These are phyloP conservation scores for Lasiommata megera DNA, from an alignment of 2,888 invertebrate genomes.

Conservation along the genomic window DNA sequence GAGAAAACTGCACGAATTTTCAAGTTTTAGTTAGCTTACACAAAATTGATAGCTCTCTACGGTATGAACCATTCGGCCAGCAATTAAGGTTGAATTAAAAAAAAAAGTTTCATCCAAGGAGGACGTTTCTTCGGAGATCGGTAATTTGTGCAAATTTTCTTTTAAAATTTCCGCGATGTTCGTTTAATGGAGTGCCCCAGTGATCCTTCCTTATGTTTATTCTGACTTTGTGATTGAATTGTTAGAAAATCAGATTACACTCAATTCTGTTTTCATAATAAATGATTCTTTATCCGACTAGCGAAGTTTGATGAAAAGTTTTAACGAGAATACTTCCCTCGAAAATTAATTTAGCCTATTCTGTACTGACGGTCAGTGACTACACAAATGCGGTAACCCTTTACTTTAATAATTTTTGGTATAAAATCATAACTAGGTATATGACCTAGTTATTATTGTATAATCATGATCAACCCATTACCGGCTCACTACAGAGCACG, in stretches of 20 bases:
- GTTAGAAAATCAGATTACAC: slow-evolving; percentile 49
- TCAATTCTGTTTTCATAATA: slow-evolving; percentile 43
- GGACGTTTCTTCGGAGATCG: slow-evolving; percentile 52
- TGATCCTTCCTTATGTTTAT: slow-evolving; percentile 56
- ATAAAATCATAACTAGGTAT: no score
- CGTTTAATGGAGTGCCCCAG: slow-evolving; percentile 65
- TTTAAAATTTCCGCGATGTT: slow-evolving; percentile 65
- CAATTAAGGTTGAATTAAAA: slow-evolving; percentile 70
- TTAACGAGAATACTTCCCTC: neutral
- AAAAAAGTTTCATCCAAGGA: slow-evolving; percentile 64
- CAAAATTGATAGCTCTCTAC: slow-evolving; percentile 29
- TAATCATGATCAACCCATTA: no score
- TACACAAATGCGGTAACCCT: neutral
- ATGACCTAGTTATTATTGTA: no score
- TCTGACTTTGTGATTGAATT: slow-evolving; percentile 62
- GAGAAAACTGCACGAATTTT: no score
- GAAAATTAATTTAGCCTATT: neutral
- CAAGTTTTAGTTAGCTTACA: no score
- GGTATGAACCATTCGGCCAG: slow-evolving; percentile 42
- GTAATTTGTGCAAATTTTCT: slow-evolving; percentile 75
- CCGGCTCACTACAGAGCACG: no score
- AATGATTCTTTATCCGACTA: slow-evolving; percentile 12
- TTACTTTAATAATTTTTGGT: no score
- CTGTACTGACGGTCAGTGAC: neutral
- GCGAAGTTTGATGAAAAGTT: neutral